Conservation (phyloP, 1,140 invertebrate species). For the Cotesia glomerata region DNA sequence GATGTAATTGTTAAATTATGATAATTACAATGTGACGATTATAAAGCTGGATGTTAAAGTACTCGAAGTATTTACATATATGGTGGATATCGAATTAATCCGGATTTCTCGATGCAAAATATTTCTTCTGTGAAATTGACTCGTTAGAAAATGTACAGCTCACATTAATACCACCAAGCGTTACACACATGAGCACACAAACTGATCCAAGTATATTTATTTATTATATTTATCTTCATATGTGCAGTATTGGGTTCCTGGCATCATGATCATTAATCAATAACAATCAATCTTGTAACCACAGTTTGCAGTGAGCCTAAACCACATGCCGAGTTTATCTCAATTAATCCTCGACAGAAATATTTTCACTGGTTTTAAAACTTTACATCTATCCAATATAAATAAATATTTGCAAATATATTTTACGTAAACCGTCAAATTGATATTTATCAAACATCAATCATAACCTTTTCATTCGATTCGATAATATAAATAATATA, state of each 20-base stretch:
- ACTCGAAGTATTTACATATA: background rate
- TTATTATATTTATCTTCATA: background rate
- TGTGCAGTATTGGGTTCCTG: background rate
- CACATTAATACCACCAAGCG: background rate
- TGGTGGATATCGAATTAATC: background rate
- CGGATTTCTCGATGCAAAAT: background rate
- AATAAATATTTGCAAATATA: too few relatives aligned
- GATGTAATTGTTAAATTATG: too few relatives aligned
- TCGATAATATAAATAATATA: too few relatives aligned
- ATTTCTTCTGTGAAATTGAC: constrained; percentile 13
- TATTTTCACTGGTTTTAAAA: constrained; percentile 12
- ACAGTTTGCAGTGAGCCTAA: background rate
- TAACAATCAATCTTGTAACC: constrained; percentile 25
- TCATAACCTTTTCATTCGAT: too few relatives aligned
- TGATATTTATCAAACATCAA: too few relatives aligned
- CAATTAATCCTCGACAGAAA: constrained; percentile 17
- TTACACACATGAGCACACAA: background rate
- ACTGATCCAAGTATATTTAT: background rate
- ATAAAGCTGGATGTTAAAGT: background rate
- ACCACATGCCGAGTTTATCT: constrained; percentile 29
- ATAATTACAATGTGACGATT: background rate
- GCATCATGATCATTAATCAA: constrained; percentile 25
- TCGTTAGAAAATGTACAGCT: constrained; percentile 13
- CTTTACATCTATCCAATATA: background rate
- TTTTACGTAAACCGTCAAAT: background rate